Evolutionary conservation across 2,797 vertebrate genomes (phyloP), one percentile per base, ranked within the genome.

Genomic region (Tangara arthus): DNA sequence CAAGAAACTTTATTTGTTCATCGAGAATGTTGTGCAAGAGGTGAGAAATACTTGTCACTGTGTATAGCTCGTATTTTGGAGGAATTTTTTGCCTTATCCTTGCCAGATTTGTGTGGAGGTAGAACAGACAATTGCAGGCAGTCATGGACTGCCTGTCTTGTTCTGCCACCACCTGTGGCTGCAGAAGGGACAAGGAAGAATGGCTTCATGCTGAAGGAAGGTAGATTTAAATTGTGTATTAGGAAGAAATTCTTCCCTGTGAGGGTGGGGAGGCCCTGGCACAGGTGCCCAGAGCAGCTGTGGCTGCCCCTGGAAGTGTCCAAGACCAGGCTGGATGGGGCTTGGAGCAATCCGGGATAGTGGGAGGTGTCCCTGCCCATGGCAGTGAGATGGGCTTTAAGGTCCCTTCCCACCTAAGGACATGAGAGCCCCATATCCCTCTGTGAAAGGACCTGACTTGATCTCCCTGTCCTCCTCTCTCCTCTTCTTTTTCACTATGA

Each of bases 321-420:
- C 7, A 20, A 16, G 55, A 21, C 21, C 39, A 23, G 46, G 47
- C 0, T 88, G 61, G 69, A 68, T 0, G 0, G 8, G 26, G 10
- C 21, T 81, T 34, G 61, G 61, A 49, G 18, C 2, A 1, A 0
- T 11, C 30, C 61, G 69, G 2, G 0, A 0, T 7, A 8, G 34
- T 55, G 61, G 15, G 5, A 75, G 26, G 7, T 23, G 53, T 76
- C 44, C 52, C n/a, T 84, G 32, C 15, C 55, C 18, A 1, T 47
- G 47, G 39, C 34, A 60, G 53, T 20, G 15, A 60, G 41, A 47
- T 55, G 69, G 5, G 0, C 27, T 49, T 60, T 42, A 20, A 32
- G 9, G 55, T 52, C 15, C 26, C 15, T 49, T 55, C 30, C 26
- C 42, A 28, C 4, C 18, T 27, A 32, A 55, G 41, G 28, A 11